Conservation (phyloP, 1,140 invertebrate species). For the Triops longicaudatus region DNA sequence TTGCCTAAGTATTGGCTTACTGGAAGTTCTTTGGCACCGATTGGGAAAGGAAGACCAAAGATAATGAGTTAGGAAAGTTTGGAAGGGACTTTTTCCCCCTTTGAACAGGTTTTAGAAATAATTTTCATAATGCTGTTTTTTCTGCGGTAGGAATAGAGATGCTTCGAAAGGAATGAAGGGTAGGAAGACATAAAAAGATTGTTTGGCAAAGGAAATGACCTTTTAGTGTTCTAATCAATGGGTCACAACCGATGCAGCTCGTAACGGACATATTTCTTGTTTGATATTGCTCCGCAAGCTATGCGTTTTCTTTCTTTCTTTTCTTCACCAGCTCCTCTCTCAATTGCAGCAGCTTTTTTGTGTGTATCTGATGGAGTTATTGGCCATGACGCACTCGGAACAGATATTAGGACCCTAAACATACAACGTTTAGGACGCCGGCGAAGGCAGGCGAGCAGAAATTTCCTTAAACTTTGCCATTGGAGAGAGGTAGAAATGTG, state of each 20-base stretch:
- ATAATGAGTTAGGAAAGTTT: background rate
- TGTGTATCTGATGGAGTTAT: background rate
- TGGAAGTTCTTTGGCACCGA: background rate
- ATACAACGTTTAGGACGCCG: background rate
- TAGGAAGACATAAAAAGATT: background rate
- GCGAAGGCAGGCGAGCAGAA: background rate
- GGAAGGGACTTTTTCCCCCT: background rate
- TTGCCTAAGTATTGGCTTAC: background rate
- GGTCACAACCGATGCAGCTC: background rate
- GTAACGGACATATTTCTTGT: conserved; percentile 1
- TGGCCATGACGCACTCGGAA: background rate
- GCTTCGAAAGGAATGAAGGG: background rate
- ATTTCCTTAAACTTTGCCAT: background rate
- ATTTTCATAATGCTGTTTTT: background rate
- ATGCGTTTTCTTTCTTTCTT: background rate
- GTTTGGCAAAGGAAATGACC: conserved; percentile 3
- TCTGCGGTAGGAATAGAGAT: background rate
- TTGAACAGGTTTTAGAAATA: background rate
- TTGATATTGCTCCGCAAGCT: background rate
- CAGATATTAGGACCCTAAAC: background rate
- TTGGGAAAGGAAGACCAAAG: no score
- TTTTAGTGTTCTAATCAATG: background rate
- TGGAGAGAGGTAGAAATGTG: no score
- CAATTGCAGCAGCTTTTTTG: no score
- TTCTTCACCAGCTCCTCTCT: background rate